Base-by-base conservation (phyloP, 2,797 vertebrate genomes). In the Parotocinclus haroldoi region DNA sequence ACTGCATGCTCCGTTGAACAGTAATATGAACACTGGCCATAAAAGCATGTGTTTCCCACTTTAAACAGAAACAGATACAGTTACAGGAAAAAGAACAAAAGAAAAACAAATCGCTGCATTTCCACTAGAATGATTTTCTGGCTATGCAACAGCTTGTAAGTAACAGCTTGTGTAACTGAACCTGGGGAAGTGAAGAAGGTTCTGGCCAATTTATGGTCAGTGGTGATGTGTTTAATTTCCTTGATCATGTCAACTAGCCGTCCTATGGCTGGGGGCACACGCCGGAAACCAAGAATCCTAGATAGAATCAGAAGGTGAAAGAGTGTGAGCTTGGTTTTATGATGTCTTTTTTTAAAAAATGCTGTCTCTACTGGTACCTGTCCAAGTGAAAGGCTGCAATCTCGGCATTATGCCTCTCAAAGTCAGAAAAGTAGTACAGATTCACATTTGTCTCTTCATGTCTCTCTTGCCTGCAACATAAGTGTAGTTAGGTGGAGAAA, bases 341-440 rank as follows among this genome's bases (percentile, higher is more conserved):
- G 57, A 16, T 17, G 16, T 19, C 4, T 42, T 42, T 27, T 27
- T 27, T 27, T 27, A 27, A 27, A 27, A 27, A 27, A 27, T 27
- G 27, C 2, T 11, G 16, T 50, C 19, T 46, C 8, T 10, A 18
- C 12, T 11, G 46, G 0, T 38, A 93, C 92, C 91, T 90, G 86
- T 94, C 92, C 71, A 93, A 80, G 66, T 94, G 93, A 72, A 94
- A 95, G 53, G 92, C 92, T 63, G 87, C 82, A 0, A 93, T 92
- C 81, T 95, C 93, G 1, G 92, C 90, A 13, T 92, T 93, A 80
- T 94, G 93, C 54, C 92, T 83, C 79, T 94, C 93, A 64, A 94
- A 95, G 82, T 94, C 90, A 0, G 93, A 95, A 85, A 95, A 94
- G 79, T 93, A 96, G 81, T 92, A 94, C 27, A 93, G 91, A 78